Evolutionary conservation across 2,797 vertebrate genomes (phyloP), one percentile per base, ranked within the genome.

Genomic region (Emys orbicularis): DNA sequence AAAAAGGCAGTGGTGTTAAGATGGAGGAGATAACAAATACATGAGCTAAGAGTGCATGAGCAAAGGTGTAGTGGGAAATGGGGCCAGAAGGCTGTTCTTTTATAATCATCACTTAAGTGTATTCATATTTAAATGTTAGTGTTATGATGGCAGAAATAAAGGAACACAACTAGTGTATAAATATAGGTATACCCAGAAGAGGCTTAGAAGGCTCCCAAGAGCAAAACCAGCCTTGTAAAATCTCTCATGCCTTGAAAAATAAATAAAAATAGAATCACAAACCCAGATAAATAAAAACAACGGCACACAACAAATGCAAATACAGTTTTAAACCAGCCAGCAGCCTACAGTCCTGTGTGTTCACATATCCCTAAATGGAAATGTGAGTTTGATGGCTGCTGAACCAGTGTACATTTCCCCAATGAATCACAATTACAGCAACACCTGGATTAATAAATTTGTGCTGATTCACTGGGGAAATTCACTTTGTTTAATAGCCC

Each of bases 361-460:
- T 97, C 91, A 49, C 81, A 83, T 86, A 89, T 86, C 31, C 3
- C 68, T 89, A 91, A 96, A 90, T 92, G 90, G 53, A 94, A 95
- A 90, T 76, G 57, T 79, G 90, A 95, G 92, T 97, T 95, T 97
- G 96, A 96, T 96, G 95, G 93, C 95, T 94, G 95, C 96, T 97
- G 94, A 97, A 94, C 65, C 95, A 96, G 93, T 93, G 92, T 96
- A 93, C 84, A n/a, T 47, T 81, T 83, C 95, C 94, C 95, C 89
- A 96, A 97, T 97, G 97, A 97, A 97, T 97, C 96, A 97, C 93
- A 97, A 97, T 97, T 97, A 97, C 81, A 96, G 96, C 76, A 97
- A 96, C 96, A 97, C 96, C 97, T 97, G 97, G 97, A 97, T 97
- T 96, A 97, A 97, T 97, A 97, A 95, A 96, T 97, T 96, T 96